These are phyloP conservation scores for Eilema sororculum DNA, from an alignment of 2,888 invertebrate species.

Conservation along the genomic window DNA sequence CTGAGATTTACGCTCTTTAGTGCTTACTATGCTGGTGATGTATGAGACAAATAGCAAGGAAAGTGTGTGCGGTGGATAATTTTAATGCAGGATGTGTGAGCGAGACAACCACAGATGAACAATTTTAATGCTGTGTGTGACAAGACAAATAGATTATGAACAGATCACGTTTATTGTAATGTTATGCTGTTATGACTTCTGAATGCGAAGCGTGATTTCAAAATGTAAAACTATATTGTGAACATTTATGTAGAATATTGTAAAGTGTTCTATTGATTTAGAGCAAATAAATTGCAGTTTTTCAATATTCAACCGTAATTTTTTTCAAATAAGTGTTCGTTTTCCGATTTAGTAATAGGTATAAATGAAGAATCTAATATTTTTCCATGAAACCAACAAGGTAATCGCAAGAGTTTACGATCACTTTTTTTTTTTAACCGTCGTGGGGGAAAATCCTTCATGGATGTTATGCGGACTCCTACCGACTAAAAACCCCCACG, in stretches of 20 bases:
- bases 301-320: background rate
- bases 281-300: background rate
- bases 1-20: conserved; percentile 49
- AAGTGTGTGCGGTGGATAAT: conserved; percentile 37
- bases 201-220: conserved; percentile 8
- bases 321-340: background rate
- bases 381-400: background rate
- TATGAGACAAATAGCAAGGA: conserved; percentile 43
- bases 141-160: conserved; percentile 14
- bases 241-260: background rate
- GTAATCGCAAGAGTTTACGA: too few relatives aligned
- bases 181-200: conserved; percentile 3
- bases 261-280: background rate
- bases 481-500: too few relatives aligned
- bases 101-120: background rate
- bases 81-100: conserved; percentile 31
- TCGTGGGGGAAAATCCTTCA: too few relatives aligned
- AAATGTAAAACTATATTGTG: background rate
- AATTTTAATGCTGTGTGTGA: conserved; percentile 8
- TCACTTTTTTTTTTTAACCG: too few relatives aligned
- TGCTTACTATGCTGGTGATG: conserved; percentile 43
- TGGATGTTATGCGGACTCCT: too few relatives aligned
- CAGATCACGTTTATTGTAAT: conserved; percentile 17
- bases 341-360: background rate
- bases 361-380: background rate